These are phyloP conservation scores for Scarus forsteni DNA, from an alignment of 2,797 vertebrate species.

Conservation along the genomic window DNA sequence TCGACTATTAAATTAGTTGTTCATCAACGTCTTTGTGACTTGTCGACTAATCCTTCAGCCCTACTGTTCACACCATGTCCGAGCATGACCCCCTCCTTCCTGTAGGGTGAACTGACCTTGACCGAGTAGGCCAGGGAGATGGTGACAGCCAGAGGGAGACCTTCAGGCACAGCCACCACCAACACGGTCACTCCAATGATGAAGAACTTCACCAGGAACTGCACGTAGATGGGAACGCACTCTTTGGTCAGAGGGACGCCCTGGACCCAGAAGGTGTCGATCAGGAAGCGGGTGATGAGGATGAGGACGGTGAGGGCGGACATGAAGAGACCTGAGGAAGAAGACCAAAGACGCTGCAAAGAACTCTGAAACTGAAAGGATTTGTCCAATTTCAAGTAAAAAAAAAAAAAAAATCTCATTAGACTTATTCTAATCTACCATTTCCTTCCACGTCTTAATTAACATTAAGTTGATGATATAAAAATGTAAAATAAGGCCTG, in stretches of 20 bases:
- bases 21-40: too few relatives aligned
- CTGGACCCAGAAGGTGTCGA: conserved; percentile 95
- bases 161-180: conserved; percentile 97
- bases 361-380: too few relatives aligned
- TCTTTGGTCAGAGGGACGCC: conserved; percentile 89
- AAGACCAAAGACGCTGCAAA: not conserved
- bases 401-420: too few relatives aligned
- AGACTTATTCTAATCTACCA: too few relatives aligned
- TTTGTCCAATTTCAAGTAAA: too few relatives aligned
- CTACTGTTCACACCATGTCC: too few relatives aligned
- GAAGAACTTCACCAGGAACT: conserved; percentile 99
- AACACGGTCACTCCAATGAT: conserved; percentile 98
- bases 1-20: too few relatives aligned
- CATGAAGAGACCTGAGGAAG: conserved; percentile 93
- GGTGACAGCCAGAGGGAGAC: conserved; percentile 97
- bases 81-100: too few relatives aligned
- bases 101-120: conserved; percentile 81
- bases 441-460: too few relatives aligned
- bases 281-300: conserved; percentile 92
- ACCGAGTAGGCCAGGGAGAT: conserved; percentile 99
- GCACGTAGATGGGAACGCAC: conserved; percentile 93
- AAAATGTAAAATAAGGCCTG: too few relatives aligned
- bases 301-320: conserved; percentile 95
- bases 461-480: too few relatives aligned
- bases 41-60: too few relatives aligned